Evolutionary conservation across 2,113 vertebrate genomes (phyloP).

Genomic region (Cottus gobio): DNA sequence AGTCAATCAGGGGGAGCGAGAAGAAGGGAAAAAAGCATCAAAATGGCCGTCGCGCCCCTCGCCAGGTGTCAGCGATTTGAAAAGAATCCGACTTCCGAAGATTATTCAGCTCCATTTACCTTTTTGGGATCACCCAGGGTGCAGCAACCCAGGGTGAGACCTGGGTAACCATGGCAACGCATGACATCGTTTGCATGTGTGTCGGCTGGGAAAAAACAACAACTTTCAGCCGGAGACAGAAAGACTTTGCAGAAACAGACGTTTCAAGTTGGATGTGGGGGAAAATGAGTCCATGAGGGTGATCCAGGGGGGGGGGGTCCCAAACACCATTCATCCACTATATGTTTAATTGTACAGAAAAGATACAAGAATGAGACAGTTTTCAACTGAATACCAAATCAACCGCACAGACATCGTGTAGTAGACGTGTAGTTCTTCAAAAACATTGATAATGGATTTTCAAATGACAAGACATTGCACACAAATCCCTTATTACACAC

Average conservation of each 20-base stretch:
- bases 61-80: conserved; percentile 64
- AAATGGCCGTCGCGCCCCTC: conserved; percentile 40
- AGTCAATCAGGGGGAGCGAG: conserved; percentile 50
- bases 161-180: conserved; percentile 59
- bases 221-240: conserved; percentile 33
- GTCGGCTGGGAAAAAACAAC: conserved; percentile 4
- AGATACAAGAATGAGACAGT: background rate
- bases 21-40: conserved; percentile 31
- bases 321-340: conserved; percentile 7
- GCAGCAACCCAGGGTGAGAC: conserved; percentile 43
- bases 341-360: conserved; percentile 5
- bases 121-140: conserved; percentile 60
- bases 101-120: conserved; percentile 79
- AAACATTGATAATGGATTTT: conserved; percentile 22
- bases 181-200: conserved; percentile 42
- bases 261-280: background rate
- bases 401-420: conserved; percentile 15
- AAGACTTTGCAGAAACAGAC: conserved; percentile 22
- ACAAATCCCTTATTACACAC: background rate
- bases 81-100: conserved; percentile 60
- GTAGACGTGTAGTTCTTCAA: conserved; percentile 14
- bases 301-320: background rate
- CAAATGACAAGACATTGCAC: conserved; percentile 11
- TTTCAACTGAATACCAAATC: conserved; percentile 5
- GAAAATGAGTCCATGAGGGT: background rate